phyloP scores from a whole-genome alignment of 2,888 invertebrate species.

The Himalopsyche kuldschensis region DNA sequence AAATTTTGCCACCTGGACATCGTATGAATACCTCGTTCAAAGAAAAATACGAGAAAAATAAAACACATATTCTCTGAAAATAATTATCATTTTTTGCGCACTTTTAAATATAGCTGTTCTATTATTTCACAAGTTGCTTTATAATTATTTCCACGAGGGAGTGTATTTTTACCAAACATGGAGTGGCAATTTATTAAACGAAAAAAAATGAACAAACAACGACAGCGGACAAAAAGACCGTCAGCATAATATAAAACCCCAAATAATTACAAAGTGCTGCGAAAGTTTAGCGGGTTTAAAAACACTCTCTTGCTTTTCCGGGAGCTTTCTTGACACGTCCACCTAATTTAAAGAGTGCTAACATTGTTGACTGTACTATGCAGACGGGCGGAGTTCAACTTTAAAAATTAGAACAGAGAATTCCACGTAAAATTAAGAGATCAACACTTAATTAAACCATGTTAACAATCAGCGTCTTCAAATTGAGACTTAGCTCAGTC shows the following conservation, averaged over 20 bases:
- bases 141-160: background rate
- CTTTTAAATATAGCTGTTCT: background rate
- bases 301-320: background rate
- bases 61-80: too few species aligned
- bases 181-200: background rate
- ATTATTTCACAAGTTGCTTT: background rate
- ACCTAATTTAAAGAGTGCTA: constrained; percentile 1
- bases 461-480: too few species aligned
- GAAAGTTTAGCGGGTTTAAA: background rate
- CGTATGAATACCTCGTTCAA: too few species aligned
- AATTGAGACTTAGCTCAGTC: too few species aligned
- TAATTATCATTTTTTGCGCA: too few species aligned
- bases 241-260: background rate
- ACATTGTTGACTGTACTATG: background rate
- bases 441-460: background rate
- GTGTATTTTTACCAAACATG: background rate
- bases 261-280: background rate
- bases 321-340: background rate
- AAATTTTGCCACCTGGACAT: too few species aligned
- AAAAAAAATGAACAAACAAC: background rate
- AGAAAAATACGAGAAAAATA: too few species aligned
- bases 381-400: background rate
- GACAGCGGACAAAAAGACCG: background rate
- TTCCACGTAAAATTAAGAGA: background rate
- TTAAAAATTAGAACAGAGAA: background rate